These are phyloP conservation scores for Zingel zingel DNA, from an alignment of 2,113 vertebrate species.

Conservation along the genomic window DNA sequence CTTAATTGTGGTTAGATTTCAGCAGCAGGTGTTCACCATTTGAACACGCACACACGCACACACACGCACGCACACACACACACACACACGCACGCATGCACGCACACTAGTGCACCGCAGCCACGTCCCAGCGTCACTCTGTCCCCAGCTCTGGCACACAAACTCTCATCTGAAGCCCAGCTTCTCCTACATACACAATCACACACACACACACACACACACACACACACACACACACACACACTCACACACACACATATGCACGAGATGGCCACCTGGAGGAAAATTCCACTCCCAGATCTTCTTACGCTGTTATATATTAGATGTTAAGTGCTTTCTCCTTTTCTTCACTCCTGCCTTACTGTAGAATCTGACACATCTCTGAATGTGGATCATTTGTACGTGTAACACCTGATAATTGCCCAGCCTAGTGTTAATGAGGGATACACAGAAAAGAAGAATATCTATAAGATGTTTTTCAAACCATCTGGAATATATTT, in stretches of 20 bases:
- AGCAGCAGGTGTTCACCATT: slow-evolving; percentile 34
- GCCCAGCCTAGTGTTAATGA: neutral
- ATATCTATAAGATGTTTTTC: no score
- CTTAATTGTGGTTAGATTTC: slow-evolving; percentile 5
- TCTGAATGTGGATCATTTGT: neutral
- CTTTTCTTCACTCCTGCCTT: neutral
- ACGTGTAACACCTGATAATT: neutral
- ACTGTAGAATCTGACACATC: no score
- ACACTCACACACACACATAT: neutral
- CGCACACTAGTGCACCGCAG: no score
- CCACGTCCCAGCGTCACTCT: no score
- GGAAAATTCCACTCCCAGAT: slow-evolving; percentile 11
- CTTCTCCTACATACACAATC: no score
- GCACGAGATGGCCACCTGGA: neutral
- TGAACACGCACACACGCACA: no score
- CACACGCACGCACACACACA: neutral
- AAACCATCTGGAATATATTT: neutral
- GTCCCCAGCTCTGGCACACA: no score
- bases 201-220: no score
- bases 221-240: no score
- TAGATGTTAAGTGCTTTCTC: neutral
- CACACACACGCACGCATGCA: neutral
- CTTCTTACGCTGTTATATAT: neutral
- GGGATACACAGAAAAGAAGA: neutral
- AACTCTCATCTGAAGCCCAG: no score